Evolutionary conservation across 2,888 invertebrate species (phyloP).

Genomic region (Acanthosepion lycidas): DNA sequence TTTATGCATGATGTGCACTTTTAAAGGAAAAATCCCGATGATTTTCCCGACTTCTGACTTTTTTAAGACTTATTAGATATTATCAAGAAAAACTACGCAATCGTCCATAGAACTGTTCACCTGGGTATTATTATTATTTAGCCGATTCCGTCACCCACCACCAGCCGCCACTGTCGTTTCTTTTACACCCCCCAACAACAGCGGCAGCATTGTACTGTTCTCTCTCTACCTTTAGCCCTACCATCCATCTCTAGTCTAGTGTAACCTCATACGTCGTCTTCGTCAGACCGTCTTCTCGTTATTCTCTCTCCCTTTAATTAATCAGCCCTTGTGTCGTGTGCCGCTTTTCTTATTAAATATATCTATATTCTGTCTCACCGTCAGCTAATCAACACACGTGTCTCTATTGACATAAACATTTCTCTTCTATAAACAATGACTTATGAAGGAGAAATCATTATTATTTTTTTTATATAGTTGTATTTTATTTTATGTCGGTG

Average conservation of each 20-base stretch:
- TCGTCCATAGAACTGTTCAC: not conserved
- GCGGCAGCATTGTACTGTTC: not conserved
- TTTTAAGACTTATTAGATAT: no score
- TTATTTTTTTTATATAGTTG: not conserved
- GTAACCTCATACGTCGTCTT: slow-evolving; percentile 33
- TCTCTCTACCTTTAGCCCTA: not conserved
- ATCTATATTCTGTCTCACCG: not conserved
- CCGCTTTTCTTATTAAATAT: not conserved
- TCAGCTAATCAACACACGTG: not conserved
- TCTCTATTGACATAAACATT: not conserved
- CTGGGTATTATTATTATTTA: not conserved
- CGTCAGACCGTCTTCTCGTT: not conserved
- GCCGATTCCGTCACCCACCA: not conserved
- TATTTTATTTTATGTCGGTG: not conserved
- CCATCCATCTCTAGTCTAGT: not conserved
- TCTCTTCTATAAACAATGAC: no score
- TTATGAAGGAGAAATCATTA: not conserved
- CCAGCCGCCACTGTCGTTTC: not conserved
- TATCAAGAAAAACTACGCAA: no score
- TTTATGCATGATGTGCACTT: no score
- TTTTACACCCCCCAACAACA: not conserved
- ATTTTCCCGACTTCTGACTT: no score
- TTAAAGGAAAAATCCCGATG: no score
- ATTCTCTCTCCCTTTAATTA: not conserved
- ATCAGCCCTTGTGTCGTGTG: not conserved